These are phyloP conservation scores for Yoshiicerus persimilis DNA, from an alignment of 1,140 invertebrate species.

Conservation along the genomic window DNA sequence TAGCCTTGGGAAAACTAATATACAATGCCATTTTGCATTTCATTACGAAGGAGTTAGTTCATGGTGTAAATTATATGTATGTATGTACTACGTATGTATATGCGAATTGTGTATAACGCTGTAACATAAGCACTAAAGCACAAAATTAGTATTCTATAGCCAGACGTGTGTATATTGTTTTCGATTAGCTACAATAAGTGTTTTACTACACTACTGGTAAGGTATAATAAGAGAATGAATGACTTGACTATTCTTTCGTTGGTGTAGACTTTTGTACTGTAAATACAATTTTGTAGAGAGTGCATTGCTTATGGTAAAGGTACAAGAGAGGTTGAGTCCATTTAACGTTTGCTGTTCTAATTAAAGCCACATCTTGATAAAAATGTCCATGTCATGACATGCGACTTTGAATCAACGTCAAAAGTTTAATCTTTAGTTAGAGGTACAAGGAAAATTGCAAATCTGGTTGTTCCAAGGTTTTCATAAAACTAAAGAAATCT, in stretches of 20 bases:
- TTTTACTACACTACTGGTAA: not conserved
- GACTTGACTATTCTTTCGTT: not conserved
- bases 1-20: not conserved
- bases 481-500: not conserved
- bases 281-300: not conserved
- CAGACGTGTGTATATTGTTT: not conserved
- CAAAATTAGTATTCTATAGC: not conserved
- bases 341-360: not conserved
- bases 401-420: slow-evolving; percentile 5
- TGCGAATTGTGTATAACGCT: too few relatives aligned
- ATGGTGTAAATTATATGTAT: not conserved
- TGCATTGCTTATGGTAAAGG: too few relatives aligned
- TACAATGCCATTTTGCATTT: not conserved
- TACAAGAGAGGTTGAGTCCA: too few relatives aligned
- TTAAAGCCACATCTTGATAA: slow-evolving; percentile 20
- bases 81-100: not conserved
- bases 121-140: too few relatives aligned
- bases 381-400: slow-evolving; percentile 7
- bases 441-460: not conserved
- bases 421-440: not conserved
- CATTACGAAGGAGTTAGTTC: not conserved
- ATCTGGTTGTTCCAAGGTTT: not conserved
- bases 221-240: not conserved
- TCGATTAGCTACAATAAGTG: not conserved
- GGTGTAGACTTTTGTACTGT: not conserved